Conservation (phyloP, 1,140 invertebrate species). For the Micrasema minimum region DNA sequence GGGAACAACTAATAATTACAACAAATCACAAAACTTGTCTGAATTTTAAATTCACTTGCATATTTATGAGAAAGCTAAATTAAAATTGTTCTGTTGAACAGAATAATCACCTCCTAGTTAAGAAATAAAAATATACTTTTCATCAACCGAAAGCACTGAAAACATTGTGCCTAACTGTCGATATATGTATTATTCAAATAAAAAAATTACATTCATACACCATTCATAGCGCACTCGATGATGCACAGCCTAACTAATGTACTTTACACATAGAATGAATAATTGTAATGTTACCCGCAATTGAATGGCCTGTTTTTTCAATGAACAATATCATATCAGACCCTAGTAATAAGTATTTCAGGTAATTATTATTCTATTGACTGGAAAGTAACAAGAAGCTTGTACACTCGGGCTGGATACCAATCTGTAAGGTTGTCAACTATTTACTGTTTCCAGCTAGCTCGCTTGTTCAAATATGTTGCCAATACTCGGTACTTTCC, state of each 20-base stretch:
- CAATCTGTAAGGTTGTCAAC: too few relatives aligned
- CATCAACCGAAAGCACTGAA: constrained; percentile 41
- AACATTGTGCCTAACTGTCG: constrained; percentile 22
- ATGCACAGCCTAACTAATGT: constrained; percentile 20
- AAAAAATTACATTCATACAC: constrained; percentile 26
- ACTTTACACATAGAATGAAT: constrained; percentile 18
- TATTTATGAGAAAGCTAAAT: constrained; percentile 47
- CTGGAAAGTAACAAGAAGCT: constrained; percentile 8
- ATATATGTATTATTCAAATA: constrained; percentile 33
- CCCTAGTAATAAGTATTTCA: constrained; percentile 35
- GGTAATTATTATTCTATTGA: constrained; percentile 19
- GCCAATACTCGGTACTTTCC: constrained; percentile 1
- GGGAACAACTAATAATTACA: constrained; percentile 45
- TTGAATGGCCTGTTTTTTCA: constrained; percentile 34
- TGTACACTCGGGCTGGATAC: too few relatives aligned
- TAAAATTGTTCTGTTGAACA: constrained; percentile 53
- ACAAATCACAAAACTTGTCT: constrained; percentile 54
- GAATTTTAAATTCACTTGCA: constrained; percentile 53
- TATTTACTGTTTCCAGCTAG: not conserved
- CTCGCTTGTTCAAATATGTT: not conserved
- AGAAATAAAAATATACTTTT: constrained; percentile 38
- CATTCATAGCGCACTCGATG: constrained; percentile 21
- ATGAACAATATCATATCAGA: constrained; percentile 40
- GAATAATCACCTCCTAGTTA: constrained; percentile 48
- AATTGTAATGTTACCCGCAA: constrained; percentile 23